These are phyloP conservation scores for Columbina picui DNA, from an alignment of 2,113 vertebrate species.

Conservation along the genomic window DNA sequence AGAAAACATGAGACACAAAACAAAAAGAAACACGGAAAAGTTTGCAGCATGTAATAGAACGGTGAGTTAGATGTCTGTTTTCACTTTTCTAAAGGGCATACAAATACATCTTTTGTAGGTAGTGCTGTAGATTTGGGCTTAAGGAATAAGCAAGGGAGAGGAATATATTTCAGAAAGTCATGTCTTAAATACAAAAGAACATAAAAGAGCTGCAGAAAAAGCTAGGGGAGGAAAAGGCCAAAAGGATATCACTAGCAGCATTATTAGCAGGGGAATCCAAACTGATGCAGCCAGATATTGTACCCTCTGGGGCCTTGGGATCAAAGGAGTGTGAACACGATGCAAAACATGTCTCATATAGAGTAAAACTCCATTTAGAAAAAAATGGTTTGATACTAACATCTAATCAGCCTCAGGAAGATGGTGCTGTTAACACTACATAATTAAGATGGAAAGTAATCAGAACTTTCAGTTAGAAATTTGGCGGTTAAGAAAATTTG, in stretches of 20 bases:
- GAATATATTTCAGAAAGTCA: neutral
- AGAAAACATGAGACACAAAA: neutral
- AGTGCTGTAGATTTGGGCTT: neutral
- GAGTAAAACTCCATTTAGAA: neutral
- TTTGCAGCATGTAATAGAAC: neutral
- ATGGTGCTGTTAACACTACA: neutral
- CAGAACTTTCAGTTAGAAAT: neutral
- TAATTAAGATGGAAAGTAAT: neutral
- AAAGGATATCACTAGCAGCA: neutral
- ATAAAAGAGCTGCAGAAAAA: neutral
- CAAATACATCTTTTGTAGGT: neutral
- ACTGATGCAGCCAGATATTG: neutral
- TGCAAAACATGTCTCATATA: neutral
- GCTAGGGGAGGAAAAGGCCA: neutral
- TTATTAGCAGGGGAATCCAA: constrained; percentile 2
- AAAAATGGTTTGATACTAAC: neutral
- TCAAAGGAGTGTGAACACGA: neutral
- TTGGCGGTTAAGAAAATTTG: neutral
- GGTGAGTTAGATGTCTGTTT: neutral
- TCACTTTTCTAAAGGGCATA: neutral
- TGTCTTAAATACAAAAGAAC: neutral
- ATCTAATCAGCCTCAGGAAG: neutral
- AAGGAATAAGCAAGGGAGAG: neutral
- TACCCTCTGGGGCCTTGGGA: neutral
- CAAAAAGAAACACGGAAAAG: neutral